Conservation (phyloP, 2,888 invertebrate species). For the Heliconius sara region DNA sequence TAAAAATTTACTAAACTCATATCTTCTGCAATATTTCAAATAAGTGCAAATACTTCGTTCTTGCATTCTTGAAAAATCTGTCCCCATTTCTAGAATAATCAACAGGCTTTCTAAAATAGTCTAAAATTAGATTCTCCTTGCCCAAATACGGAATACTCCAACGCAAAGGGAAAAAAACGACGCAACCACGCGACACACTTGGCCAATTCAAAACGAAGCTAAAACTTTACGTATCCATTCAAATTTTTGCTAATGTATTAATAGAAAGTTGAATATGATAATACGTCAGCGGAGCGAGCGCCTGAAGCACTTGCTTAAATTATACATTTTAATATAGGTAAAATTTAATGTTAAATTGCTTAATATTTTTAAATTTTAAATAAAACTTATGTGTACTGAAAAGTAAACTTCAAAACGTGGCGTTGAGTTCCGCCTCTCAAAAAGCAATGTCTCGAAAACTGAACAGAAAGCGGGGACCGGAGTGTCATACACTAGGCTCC, state of each 20-base stretch:
- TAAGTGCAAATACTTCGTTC: too few relatives aligned
- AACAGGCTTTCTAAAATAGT: too few relatives aligned
- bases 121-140: too few relatives aligned
- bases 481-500: background rate
- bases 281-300: conserved; percentile 3
- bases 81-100: too few relatives aligned
- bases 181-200: background rate
- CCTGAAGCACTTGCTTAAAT: background rate
- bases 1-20: too few relatives aligned
- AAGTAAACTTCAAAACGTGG: background rate
- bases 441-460: background rate
- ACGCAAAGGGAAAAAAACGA: background rate
- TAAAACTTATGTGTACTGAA: too few relatives aligned
- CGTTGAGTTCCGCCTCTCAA: background rate
- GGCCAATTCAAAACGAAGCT: background rate
- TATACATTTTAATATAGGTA: background rate
- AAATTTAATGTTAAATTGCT: background rate
- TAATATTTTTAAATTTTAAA: background rate
- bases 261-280: conserved; percentile 1
- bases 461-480: background rate
- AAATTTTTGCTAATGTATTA: conserved; percentile 6
- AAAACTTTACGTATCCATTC: background rate
- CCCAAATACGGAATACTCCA: too few relatives aligned
- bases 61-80: too few relatives aligned
- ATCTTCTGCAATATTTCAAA: too few relatives aligned